A percentile compares a stretch with the other conserved stretches of the same genome.
These are phyloP conservation scores for Spondyliosoma cantharus DNA, from an alignment of 2,797 vertebrate species.

Conservation along the genomic window DNA sequence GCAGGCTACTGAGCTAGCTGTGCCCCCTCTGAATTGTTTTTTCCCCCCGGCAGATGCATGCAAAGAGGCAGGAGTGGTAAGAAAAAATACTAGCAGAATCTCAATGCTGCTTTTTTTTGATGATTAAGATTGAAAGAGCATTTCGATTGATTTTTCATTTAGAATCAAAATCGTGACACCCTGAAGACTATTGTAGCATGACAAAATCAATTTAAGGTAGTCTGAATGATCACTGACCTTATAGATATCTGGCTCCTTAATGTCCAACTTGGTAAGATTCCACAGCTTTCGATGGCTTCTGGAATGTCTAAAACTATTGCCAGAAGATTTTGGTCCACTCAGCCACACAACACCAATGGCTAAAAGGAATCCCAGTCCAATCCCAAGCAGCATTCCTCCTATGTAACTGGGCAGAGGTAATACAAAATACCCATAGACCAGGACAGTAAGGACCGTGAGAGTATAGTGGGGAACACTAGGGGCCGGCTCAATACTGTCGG, in stretches of 20 bases:
- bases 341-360: slow-evolving; percentile 93
- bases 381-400: slow-evolving; percentile 89
- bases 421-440: slow-evolving; percentile 92
- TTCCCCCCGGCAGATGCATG: too few relatives aligned
- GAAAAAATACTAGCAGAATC: too few relatives aligned
- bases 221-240: slow-evolving; percentile 86
- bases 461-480: slow-evolving; percentile 88
- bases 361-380: slow-evolving; percentile 92
- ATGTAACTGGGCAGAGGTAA: slow-evolving; percentile 91
- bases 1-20: too few relatives aligned
- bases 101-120: too few relatives aligned
- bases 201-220: not conserved
- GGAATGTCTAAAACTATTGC: slow-evolving; percentile 66
- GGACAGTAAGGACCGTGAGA: slow-evolving; percentile 85
- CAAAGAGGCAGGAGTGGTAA: too few relatives aligned
- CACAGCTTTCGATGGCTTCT: slow-evolving; percentile 70
- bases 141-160: too few relatives aligned
- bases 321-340: slow-evolving; percentile 83
- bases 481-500: slow-evolving; percentile 72
- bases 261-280: slow-evolving; percentile 84
- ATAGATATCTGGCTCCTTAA: slow-evolving; percentile 92
- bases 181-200: not conserved
- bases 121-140: too few relatives aligned
- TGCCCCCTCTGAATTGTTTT: too few relatives aligned
- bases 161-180: too few relatives aligned